Evolutionary conservation across 2,888 invertebrate genomes (phyloP).

Genomic region (Diarsia mendica): DNA sequence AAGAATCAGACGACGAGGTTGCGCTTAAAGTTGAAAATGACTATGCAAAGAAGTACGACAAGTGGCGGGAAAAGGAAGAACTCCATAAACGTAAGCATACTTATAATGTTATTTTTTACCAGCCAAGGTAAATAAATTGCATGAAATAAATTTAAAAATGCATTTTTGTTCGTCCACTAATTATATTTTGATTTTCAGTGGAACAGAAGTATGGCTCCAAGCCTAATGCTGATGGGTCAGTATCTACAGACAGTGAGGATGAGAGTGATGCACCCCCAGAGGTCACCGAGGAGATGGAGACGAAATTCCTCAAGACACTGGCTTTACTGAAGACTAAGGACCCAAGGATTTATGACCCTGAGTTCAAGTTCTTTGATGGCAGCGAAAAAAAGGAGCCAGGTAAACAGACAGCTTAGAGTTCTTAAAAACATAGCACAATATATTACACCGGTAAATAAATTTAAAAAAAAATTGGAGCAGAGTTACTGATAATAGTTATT

Average conservation of each 20-base stretch:
- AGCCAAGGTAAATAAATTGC: neutral
- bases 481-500: no score
- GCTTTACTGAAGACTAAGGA: slow-evolving; percentile 96
- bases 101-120: neutral
- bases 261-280: slow-evolving; percentile 91
- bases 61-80: slow-evolving; percentile 96
- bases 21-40: slow-evolving; percentile 93
- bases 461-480: no score
- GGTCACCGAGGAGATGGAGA: slow-evolving; percentile 92
- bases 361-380: slow-evolving; percentile 92
- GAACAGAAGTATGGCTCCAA: slow-evolving; percentile 94
- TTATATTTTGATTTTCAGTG: slow-evolving; percentile 85
- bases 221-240: slow-evolving; percentile 83
- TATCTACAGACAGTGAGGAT: slow-evolving; percentile 91
- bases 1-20: slow-evolving; percentile 89
- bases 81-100: slow-evolving; percentile 93
- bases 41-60: slow-evolving; percentile 96
- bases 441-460: no score
- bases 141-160: neutral
- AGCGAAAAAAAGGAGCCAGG: slow-evolving; percentile 83
- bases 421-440: neutral
- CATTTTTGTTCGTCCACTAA: neutral
- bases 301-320: slow-evolving; percentile 96
- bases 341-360: slow-evolving; percentile 96
- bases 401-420: slow-evolving; percentile 46